Conservation (phyloP, 2,113 vertebrate genomes). For the Pongo abelii region DNA sequence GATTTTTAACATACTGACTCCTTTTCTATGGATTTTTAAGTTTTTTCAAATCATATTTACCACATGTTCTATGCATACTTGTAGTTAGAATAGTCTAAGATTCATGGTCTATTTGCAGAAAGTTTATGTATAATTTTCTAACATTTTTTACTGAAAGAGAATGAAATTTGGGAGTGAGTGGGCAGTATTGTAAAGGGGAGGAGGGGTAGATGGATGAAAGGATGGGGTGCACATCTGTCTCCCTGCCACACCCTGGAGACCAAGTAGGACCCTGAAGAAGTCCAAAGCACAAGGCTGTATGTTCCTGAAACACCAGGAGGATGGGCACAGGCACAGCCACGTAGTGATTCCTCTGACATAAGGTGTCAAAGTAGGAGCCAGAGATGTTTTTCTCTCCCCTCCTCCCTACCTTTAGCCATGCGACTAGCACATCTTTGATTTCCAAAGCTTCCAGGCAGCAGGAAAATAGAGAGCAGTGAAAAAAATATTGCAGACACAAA, state of each 20-base stretch:
- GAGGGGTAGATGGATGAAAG: no score
- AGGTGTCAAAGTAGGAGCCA: background rate
- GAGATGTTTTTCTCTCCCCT: background rate
- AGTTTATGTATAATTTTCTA: background rate
- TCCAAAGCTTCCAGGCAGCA: background rate
- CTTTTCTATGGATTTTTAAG: background rate
- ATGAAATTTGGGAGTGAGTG: background rate
- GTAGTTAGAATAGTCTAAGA: background rate
- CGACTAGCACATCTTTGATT: background rate
- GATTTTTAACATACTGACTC: background rate
- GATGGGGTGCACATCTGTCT: background rate
- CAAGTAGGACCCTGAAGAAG: background rate
- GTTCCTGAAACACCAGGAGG: background rate
- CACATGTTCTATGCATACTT: background rate
- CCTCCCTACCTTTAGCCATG: background rate
- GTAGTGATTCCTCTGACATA: no score
- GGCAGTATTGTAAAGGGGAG: background rate
- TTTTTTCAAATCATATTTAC: background rate
- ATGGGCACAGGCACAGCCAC: background rate
- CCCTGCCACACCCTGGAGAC: no score
- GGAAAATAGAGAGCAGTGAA: background rate
- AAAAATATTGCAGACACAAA: background rate
- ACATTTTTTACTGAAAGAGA: background rate
- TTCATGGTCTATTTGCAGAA: background rate
- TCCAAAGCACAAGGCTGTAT: background rate